Conservation (phyloP, 2,888 invertebrate species). For the Monochamus alternatus region DNA sequence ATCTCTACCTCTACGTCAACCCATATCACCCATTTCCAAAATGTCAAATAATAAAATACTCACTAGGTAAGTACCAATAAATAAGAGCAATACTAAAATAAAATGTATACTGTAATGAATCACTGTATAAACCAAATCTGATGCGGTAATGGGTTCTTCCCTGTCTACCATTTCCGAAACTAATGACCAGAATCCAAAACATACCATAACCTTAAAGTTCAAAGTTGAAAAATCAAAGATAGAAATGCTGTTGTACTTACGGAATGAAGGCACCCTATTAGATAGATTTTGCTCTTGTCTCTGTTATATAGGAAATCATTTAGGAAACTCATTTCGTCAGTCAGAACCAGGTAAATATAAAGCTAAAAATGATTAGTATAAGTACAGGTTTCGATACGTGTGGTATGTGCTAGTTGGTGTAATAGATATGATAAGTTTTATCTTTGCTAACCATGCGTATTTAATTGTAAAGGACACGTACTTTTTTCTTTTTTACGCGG, state of each 20-base stretch:
- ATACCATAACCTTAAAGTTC: constrained; percentile 22
- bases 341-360: background rate
- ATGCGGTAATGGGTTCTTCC: constrained; percentile 11
- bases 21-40: too few relatives aligned
- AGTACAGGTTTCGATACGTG: too few relatives aligned
- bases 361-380: too few relatives aligned
- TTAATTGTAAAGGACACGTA: too few relatives aligned
- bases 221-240: background rate
- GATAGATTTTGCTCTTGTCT: constrained; percentile 13
- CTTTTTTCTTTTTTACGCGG: too few relatives aligned
- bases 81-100: constrained; percentile 21
- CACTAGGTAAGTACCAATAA: constrained; percentile 20
- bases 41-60: constrained; percentile 6
- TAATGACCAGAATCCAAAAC: constrained; percentile 26
- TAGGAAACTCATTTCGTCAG: background rate
- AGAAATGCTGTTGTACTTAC: constrained; percentile 15
- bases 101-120: constrained; percentile 25
- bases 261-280: constrained; percentile 14
- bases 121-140: constrained; percentile 14
- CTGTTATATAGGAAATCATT: background rate
- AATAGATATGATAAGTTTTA: too few relatives aligned
- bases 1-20: background rate
- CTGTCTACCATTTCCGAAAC: constrained; percentile 14
- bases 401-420: too few relatives aligned
- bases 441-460: too few relatives aligned